Percentiles rank a stretch among this genome's conserved stretches.
phyloP scores from a whole-genome alignment of 2,797 vertebrate genomes.

The Triplophysa yarkandensis region DNA sequence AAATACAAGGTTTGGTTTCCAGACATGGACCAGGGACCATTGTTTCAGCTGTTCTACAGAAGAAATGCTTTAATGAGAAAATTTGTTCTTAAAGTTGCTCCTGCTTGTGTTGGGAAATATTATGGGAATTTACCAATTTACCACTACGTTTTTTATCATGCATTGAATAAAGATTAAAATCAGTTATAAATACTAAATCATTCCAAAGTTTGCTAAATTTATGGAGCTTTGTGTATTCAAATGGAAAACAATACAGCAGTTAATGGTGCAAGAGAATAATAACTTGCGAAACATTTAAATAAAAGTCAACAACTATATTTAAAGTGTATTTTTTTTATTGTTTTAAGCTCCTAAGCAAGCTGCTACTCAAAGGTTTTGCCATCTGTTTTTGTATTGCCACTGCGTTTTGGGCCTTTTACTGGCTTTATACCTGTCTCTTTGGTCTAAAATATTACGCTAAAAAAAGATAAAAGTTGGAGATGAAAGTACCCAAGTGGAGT shows the following conservation, averaged over 20 bases:
- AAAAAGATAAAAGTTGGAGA: constrained; percentile 7
- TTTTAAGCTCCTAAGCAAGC: not conserved
- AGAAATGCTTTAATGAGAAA: not conserved
- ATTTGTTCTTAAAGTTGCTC: not conserved
- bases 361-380: not conserved
- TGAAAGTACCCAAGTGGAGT: constrained; percentile 9
- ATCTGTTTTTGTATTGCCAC: not conserved
- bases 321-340: not conserved
- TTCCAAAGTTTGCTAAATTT: not conserved
- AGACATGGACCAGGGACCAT: no score
- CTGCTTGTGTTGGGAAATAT: not conserved
- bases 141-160: no score
- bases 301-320: constrained; percentile 19
- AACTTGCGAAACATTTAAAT: constrained; percentile 9
- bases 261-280: not conserved
- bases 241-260: not conserved
- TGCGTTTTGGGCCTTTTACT: not conserved
- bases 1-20: no score
- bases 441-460: constrained; percentile 17
- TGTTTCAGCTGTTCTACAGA: no score
- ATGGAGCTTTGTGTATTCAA: not conserved
- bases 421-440: constrained; percentile 19
- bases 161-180: not conserved
- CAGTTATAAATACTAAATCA: not conserved
- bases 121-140: not conserved